phyloP scores from a whole-genome alignment of 2,113 vertebrate genomes.

The Macaca fascicularis region DNA sequence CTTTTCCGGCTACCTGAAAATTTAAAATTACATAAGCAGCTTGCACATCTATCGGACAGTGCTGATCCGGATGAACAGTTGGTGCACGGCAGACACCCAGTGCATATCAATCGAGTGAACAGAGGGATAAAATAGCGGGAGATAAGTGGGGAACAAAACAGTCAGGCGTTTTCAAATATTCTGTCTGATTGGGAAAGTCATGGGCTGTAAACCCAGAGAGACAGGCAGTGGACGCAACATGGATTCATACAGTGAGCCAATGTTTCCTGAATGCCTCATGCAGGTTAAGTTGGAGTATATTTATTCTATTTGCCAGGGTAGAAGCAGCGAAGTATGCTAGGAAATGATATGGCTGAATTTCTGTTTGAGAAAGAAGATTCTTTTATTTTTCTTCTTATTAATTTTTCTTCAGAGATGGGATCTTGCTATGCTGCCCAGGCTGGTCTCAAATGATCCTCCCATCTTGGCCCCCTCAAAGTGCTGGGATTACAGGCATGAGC shows the following conservation, averaged over 20 bases:
- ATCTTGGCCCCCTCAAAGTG: too few relatives aligned
- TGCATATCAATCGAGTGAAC: not conserved
- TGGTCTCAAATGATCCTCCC: too few relatives aligned
- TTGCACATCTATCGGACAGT: not conserved
- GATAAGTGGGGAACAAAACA: not conserved
- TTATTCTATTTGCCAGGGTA: not conserved
- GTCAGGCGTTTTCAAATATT: not conserved
- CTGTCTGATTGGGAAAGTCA: too few relatives aligned
- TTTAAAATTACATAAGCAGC: not conserved
- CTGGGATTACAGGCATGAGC: too few relatives aligned
- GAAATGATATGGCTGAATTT: not conserved
- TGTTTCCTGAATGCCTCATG: fast-evolving
- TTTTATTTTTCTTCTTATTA: too few relatives aligned
- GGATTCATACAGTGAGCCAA: fast-evolving
- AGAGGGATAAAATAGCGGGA: not conserved
- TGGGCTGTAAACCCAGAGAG: not conserved
- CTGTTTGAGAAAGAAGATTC: not conserved
- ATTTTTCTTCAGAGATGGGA: too few relatives aligned
- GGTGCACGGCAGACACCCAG: not conserved
- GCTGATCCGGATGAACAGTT: not conserved
- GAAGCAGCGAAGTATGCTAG: not conserved
- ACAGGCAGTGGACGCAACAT: fast-evolving
- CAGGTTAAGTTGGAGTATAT: not conserved
- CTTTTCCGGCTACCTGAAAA: not conserved
- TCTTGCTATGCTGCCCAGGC: too few relatives aligned